Evolutionary conservation across 1,140 invertebrate species (phyloP), one percentile per base, ranked within the genome.

Genomic region (Adelges cooleyi): DNA sequence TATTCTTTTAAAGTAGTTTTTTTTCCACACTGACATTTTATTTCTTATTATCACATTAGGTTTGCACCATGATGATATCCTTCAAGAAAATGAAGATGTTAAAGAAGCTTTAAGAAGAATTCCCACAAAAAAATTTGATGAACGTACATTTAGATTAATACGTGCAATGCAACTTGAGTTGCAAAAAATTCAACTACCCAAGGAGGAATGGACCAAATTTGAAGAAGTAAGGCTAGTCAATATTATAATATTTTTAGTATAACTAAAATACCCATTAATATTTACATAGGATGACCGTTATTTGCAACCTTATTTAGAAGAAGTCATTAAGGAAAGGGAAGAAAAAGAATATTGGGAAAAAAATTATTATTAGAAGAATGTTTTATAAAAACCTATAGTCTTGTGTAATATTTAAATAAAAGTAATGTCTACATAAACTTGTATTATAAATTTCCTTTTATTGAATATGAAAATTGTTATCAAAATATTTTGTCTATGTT

Each of bases 121-220:
- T 20, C 90, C 90, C 1, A 69, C 78, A 36, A 72, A 86, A 49
- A 36, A 87, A 6, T 70, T 83, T 17, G 89, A 94, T 75, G 88
- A 89, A 72, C 80, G 92, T 54, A 85, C 84, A 71, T 94, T 83
- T 73, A 82, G 92, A 46, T 80, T 92, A 65, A 72, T 86, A 9
- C 79, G 90, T 44, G 92, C 92, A 44, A 71, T 86, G 46, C 85
- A 94, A 68, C 76, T 90, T 2, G 84, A 82, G 29, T 71, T 85
- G 33, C 78, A 79, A 23, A 90, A 92, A 71, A 80, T 75, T 46
- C 76, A 88, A 70, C 75, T 95, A n/a, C 92, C 92, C 4, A 84
- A 91, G 73, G 84, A 90, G 42, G 80, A 95, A 71, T 95, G 92
- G 92, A 90, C 85, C 36, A 89, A 88, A 74, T 82, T 78, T 67